phyloP scores from a whole-genome alignment of 2,888 invertebrate species.

The Stenodera caucasica region DNA sequence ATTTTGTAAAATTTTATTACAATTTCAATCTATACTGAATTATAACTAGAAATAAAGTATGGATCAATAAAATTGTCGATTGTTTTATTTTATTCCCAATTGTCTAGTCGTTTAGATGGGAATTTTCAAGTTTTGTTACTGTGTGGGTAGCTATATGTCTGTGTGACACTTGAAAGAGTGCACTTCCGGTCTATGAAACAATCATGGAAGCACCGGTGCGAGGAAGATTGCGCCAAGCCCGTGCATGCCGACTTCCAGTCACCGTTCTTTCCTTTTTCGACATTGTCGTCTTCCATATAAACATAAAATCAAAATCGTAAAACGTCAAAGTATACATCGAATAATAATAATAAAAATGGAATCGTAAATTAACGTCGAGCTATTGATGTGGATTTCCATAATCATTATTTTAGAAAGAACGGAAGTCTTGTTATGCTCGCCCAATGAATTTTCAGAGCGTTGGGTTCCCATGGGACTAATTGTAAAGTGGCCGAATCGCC shows the following conservation, averaged over 20 bases:
- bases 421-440: too few relatives aligned
- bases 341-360: too few relatives aligned
- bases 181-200: conserved; percentile 51
- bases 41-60: neutral
- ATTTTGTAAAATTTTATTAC: neutral
- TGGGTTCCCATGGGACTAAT: too few relatives aligned
- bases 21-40: neutral
- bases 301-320: too few relatives aligned
- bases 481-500: too few relatives aligned
- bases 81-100: neutral
- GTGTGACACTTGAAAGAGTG: conserved; percentile 51
- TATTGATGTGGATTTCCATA: neutral
- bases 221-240: conserved; percentile 50
- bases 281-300: conserved; percentile 22
- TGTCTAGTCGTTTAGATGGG: neutral
- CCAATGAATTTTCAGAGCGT: too few relatives aligned
- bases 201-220: conserved; percentile 49
- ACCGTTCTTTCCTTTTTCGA: conserved; percentile 15
- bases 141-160: neutral
- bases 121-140: neutral
- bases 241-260: conserved; percentile 28
- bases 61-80: neutral
- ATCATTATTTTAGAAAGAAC: too few relatives aligned
- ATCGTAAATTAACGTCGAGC: too few relatives aligned
- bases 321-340: too few relatives aligned